Base-by-base conservation (phyloP, 30 jellyfish, hydroid and myxozoan genomes). In the Hydractinia echinata region DNA sequence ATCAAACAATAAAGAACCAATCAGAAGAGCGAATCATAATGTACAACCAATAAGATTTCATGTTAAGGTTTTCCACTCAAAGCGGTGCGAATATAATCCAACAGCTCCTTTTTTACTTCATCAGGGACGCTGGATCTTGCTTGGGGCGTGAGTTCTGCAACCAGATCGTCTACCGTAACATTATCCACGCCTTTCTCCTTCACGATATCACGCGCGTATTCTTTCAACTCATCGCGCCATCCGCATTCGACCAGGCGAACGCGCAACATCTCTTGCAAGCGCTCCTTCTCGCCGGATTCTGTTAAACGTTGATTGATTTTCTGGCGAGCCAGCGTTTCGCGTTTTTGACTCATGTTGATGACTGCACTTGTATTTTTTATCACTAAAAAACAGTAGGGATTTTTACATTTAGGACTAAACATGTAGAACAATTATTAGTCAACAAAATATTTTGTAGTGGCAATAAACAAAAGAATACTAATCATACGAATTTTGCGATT, bases 111-210 rank as follows among this genome's bases (percentile, higher is more conserved):
- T 76, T 92, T 92, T 10, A 87, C 96, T 7, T 92, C 98, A 55
- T 92, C 98, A 18, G 98, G 98, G 16, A 92, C 98, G 77, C 76
- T 84, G 6, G 98, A 89, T 83, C 98, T 92, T 70, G 98, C 98
- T 82, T 79, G 79, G 14, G 98, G 98, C 5, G 98, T 92, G 50
- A 92, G 82, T 68, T 92, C 96, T 20, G 82, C 95, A 7, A 92
- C 88, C 55, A 92, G 81, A 21, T 83, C 92, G 85, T 92, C 98
- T 54, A 87, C 98, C 58, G 98, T 86, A 20, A 92, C 96, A 72
- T 92, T 86, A 61, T 92, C 98, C 72, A 92, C 74, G 14, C 98
- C 98, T 70, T 81, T 83, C n/a, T 87, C 92, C 66, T 84, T 85
- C 18, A 92, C 98, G 15, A 92, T 84, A 53, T 92, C 96, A 61